Percentiles rank a stretch among this genome's conserved stretches.
Evolutionary conservation across 2,113 vertebrate genomes (phyloP).

Genomic region (Peucedramus taeniatus): DNA sequence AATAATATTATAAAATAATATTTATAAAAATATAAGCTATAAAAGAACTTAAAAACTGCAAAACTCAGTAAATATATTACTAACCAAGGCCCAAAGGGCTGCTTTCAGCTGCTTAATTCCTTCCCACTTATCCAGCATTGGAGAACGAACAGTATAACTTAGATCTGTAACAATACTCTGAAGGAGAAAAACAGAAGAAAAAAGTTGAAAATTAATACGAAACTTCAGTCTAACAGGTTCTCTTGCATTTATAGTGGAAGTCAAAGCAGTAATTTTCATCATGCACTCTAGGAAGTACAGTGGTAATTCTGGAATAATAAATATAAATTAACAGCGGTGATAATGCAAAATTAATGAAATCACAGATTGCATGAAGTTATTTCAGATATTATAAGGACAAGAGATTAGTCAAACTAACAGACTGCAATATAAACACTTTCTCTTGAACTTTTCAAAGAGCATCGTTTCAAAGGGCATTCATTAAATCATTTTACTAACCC

Average conservation of each 20-base stretch:
- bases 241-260: neutral
- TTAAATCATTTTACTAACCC: neutral
- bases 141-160: constrained; percentile 91
- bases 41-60: neutral
- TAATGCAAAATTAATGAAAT: neutral
- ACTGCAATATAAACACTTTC: neutral
- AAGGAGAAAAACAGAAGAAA: neutral
- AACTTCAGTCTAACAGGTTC: neutral
- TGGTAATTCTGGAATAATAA: neutral
- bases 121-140: constrained; percentile 98
- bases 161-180: constrained; percentile 94
- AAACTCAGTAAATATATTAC: constrained; percentile 46
- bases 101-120: constrained; percentile 97
- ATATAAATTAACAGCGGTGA: neutral
- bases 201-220: neutral
- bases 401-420: neutral
- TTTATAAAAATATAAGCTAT: too few species aligned
- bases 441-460: neutral
- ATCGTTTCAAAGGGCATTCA: neutral
- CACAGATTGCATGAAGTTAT: neutral
- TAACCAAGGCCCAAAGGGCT: constrained; percentile 96
- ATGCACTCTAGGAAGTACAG: neutral
- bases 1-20: too few species aligned
- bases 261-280: neutral
- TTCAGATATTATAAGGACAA: neutral